phyloP scores from a whole-genome alignment of 92 coral and sea anemone species.

The Parazoanthus atlanticus region DNA sequence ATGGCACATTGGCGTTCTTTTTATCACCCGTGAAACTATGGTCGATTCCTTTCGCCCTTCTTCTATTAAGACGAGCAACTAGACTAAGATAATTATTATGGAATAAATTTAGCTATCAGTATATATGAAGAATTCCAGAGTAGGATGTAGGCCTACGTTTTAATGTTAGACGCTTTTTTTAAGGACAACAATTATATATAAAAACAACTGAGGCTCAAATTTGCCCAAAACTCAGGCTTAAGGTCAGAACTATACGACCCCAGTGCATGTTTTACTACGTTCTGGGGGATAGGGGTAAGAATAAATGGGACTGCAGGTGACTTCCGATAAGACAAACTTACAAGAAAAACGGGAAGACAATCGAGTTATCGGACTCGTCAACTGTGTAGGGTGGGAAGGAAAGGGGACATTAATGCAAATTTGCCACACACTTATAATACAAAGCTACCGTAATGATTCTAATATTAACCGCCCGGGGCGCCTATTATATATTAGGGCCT shows the following conservation, averaged over 20 bases:
- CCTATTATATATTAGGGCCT: neutral
- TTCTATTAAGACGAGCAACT: constrained; percentile 41
- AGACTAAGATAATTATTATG: constrained; percentile 12
- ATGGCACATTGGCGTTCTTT: constrained; percentile 82
- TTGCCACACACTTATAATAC: neutral
- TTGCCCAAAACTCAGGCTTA: neutral
- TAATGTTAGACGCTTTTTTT: neutral
- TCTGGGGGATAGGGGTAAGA: too few relatives aligned
- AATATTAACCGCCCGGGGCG: neutral
- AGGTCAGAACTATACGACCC: too few relatives aligned
- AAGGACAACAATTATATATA: neutral
- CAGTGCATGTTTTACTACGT: too few relatives aligned
- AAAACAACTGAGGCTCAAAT: too few relatives aligned
- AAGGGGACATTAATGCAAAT: too few relatives aligned
- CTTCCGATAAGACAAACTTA: too few relatives aligned
- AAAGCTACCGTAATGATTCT: neutral
- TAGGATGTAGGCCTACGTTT: neutral
- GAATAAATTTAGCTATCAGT: neutral
- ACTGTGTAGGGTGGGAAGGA: neutral
- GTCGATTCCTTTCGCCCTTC: constrained; percentile 69
- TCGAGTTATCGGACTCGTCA: neutral
- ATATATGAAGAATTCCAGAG: neutral
- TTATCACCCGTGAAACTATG: constrained; percentile 89
- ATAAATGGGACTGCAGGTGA: too few relatives aligned
- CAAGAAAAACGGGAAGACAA: too few relatives aligned